Conservation (phyloP, 2,888 invertebrate genomes). For the Hymenopus coronatus region DNA sequence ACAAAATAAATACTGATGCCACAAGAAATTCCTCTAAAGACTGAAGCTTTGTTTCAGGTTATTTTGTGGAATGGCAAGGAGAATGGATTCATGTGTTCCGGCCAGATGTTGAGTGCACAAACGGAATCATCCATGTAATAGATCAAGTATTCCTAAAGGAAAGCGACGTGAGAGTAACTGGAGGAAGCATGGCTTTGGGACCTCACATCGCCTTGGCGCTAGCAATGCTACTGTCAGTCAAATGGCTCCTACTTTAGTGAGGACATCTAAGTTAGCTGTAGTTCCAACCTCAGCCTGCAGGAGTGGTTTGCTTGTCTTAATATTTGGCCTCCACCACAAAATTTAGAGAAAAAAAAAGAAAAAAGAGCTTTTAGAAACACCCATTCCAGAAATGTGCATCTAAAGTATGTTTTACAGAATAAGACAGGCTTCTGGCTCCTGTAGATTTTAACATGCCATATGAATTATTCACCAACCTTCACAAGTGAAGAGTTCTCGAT, state of each 20-base stretch:
- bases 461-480: background rate
- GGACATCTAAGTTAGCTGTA: background rate
- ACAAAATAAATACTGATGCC: background rate
- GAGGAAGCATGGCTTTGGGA: conserved; percentile 36
- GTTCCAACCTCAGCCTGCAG: background rate
- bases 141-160: conserved; percentile 82
- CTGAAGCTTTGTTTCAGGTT: conserved; percentile 57
- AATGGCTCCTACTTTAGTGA: conserved; percentile 33
- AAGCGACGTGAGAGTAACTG: conserved; percentile 74
- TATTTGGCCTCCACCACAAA: background rate
- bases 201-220: conserved; percentile 28
- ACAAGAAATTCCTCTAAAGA: background rate
- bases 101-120: conserved; percentile 92
- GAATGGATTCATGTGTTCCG: conserved; percentile 80
- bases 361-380: background rate
- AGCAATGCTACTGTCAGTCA: conserved; percentile 30
- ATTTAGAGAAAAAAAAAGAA: background rate
- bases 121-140: conserved; percentile 93
- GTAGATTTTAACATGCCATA: background rate
- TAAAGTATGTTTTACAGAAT: background rate
- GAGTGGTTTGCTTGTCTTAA: background rate
- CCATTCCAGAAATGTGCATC: background rate
- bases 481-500: background rate
- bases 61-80: conserved; percentile 81
- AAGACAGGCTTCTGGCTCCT: background rate